phyloP scores from a whole-genome alignment of 1,140 invertebrate genomes.

The Oncopodura yosiiana region DNA sequence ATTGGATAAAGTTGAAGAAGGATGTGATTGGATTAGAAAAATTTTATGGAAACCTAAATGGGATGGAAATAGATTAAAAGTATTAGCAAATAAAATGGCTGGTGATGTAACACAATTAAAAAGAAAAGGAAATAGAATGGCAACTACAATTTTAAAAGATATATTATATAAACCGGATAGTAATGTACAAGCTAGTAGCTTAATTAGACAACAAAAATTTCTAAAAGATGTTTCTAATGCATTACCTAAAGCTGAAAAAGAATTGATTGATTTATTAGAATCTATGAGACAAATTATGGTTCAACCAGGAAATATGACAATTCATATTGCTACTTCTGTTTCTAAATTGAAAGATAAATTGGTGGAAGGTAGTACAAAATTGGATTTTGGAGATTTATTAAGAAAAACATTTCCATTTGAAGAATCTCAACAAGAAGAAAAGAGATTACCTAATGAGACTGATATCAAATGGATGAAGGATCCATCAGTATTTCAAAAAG shows the following conservation, averaged over 20 bases:
- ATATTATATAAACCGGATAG: constrained; percentile 55
- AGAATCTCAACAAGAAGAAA: constrained; percentile 35
- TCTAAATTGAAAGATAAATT: constrained; percentile 46
- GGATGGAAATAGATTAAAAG: constrained; percentile 59
- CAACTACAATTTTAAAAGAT: constrained; percentile 51
- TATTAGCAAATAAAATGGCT: constrained; percentile 62
- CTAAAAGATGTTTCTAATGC: constrained; percentile 52
- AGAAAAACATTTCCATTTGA: constrained; percentile 19
- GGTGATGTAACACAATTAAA: constrained; percentile 65
- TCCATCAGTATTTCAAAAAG: constrained; percentile 35
- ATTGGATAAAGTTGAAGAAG: constrained; percentile 59
- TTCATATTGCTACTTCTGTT: constrained; percentile 65
- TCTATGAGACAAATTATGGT: constrained; percentile 52
- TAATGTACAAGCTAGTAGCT: constrained; percentile 57
- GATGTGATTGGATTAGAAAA: constrained; percentile 64
- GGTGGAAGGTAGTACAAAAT: constrained; percentile 44
- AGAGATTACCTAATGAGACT: constrained; percentile 44
- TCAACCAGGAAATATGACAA: constrained; percentile 48
- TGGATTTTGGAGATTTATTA: constrained; percentile 40
- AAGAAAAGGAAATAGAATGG: constrained; percentile 52
- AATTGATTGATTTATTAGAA: constrained; percentile 53
- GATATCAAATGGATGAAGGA: constrained; percentile 43
- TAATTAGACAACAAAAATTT: constrained; percentile 67
- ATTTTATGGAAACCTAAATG: constrained; percentile 61
- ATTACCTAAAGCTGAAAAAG: constrained; percentile 29